These are phyloP conservation scores for Odocoileus virginianus DNA, from an alignment of 2,113 vertebrate genomes.

Conservation along the genomic window DNA sequence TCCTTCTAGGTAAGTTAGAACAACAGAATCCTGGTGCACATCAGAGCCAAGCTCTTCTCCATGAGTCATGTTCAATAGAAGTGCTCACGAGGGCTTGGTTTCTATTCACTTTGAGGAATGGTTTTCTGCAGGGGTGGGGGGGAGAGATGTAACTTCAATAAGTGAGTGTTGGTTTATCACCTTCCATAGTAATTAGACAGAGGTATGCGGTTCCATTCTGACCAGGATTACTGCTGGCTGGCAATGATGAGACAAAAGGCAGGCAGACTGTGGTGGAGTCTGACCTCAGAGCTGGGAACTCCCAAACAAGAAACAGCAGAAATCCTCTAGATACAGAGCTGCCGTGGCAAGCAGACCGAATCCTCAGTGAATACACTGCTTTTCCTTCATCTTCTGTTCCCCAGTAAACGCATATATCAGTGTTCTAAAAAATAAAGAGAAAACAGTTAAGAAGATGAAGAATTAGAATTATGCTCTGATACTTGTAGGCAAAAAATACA, in stretches of 20 bases:
- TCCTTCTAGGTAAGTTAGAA: conserved; percentile 99
- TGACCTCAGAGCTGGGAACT: neutral
- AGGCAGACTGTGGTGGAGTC: neutral
- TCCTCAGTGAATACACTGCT: conserved; percentile 58
- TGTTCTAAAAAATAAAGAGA: conserved; percentile 68
- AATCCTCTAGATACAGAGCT: conserved; percentile 55
- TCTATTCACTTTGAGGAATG: conserved; percentile 78
- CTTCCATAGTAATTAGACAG: conserved; percentile 61
- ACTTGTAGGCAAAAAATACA: neutral
- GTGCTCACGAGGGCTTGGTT: conserved; percentile 85
- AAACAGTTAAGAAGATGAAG: neutral
- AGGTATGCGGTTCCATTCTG: conserved; percentile 57
- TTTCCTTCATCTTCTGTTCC: conserved; percentile 67
- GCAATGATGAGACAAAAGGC: neutral
- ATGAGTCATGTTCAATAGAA: conserved; percentile 99
- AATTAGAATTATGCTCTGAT: conserved; percentile 12
- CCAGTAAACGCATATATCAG: conserved; percentile 59
- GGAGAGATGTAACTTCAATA: conserved; percentile 62
- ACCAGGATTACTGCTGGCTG: conserved; percentile 63
- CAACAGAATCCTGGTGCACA: conserved; percentile 99
- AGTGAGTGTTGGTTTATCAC: conserved; percentile 56
- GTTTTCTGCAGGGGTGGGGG: conserved; percentile 31
- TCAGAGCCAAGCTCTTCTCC: conserved; percentile 99
- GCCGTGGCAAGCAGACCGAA: conserved; percentile 29
- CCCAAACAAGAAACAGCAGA: neutral